These are phyloP conservation scores for Amphiprion ocellaris DNA, from an alignment of 2,113 vertebrate genomes.

Conservation along the genomic window DNA sequence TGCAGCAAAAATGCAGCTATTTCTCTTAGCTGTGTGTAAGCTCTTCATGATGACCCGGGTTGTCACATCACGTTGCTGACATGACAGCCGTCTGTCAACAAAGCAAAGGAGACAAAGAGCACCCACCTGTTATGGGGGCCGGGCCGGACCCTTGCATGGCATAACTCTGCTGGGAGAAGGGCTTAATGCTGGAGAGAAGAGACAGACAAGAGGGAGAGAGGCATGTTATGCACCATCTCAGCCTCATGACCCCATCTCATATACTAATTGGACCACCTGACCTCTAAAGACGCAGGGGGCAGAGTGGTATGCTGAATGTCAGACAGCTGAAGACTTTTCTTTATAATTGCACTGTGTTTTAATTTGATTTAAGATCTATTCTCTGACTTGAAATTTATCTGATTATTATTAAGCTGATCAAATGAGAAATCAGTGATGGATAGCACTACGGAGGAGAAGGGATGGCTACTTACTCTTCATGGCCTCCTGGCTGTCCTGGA, in stretches of 20 bases:
- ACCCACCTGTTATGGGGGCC: constrained; percentile 90
- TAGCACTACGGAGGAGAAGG: not conserved
- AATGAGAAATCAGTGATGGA: constrained; percentile 43
- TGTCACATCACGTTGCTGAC: constrained; percentile 41
- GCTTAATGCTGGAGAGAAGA: constrained; percentile 90
- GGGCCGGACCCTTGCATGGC: constrained; percentile 89
- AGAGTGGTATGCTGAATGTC: constrained; percentile 49
- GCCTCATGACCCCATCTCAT: constrained; percentile 59
- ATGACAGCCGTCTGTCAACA: constrained; percentile 66
- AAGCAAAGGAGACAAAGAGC: constrained; percentile 19
- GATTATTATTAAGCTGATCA: constrained; percentile 43
- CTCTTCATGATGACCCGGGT: constrained; percentile 29
- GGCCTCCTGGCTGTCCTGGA: constrained; percentile 89
- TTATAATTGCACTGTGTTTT: constrained; percentile 61
- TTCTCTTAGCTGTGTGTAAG: constrained; percentile 37
- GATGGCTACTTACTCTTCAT: constrained; percentile 91
- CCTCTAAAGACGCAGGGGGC: constrained; percentile 57
- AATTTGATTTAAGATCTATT: constrained; percentile 49
- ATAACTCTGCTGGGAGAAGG: constrained; percentile 93
- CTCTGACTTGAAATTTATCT: constrained; percentile 51
- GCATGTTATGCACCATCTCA: constrained; percentile 65
- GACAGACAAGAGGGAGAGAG: constrained; percentile 64
- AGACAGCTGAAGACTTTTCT: constrained; percentile 68
- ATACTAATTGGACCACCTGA: constrained; percentile 75
- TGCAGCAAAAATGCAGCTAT: constrained; percentile 17